phyloP scores from a whole-genome alignment of 2,113 vertebrate species.

The Prunella himalayana region DNA sequence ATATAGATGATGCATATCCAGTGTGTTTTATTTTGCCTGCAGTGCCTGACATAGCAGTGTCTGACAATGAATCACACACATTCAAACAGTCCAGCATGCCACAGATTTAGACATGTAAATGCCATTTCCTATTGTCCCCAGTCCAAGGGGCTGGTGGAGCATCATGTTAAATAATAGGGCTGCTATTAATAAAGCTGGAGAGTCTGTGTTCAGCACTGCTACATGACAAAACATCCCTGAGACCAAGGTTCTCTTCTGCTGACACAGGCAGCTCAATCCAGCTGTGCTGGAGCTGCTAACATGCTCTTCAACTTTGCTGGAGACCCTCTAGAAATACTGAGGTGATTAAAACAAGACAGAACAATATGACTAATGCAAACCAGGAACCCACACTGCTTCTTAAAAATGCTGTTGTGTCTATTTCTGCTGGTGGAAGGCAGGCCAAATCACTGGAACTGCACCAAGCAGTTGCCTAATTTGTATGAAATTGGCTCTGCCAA shows the following conservation, averaged over 20 bases:
- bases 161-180: slow-evolving; percentile 20
- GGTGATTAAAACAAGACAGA: neutral
- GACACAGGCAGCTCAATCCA: neutral
- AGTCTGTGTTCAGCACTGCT: neutral
- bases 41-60: slow-evolving; percentile 6
- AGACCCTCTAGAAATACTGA: neutral
- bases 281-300: neutral
- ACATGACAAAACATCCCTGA: slow-evolving; percentile 4
- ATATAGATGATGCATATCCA: neutral
- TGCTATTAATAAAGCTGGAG: slow-evolving; percentile 33
- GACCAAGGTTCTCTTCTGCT: neutral
- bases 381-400: neutral
- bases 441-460: neutral
- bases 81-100: neutral
- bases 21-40: slow-evolving; percentile 24
- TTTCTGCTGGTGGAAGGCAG: neutral
- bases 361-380: neutral
- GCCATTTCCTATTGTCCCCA: slow-evolving; percentile 32
- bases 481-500: neutral
- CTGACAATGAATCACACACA: slow-evolving; percentile 33
- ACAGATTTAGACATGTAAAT: neutral
- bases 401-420: neutral
- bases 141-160: slow-evolving; percentile 35
- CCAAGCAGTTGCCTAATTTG: neutral
- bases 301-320: neutral